Percentiles rank a stretch among this genome's conserved stretches.
Conservation (phyloP, 2,888 invertebrate species). For the Leptothorax acervorum region DNA sequence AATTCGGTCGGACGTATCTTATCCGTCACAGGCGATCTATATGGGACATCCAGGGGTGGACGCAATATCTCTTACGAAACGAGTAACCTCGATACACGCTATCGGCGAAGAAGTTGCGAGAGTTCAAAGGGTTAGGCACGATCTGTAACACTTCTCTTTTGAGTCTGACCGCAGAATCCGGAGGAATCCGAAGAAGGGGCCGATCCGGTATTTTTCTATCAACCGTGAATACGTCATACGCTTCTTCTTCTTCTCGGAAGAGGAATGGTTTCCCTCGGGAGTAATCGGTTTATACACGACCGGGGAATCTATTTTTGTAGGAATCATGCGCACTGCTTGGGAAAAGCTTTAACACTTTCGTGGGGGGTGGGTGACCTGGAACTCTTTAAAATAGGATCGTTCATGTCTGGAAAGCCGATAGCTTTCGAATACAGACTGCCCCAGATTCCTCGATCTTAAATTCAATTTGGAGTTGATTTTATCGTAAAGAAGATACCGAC, state of each 20-base stretch:
- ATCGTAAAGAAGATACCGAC: neutral
- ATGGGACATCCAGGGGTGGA: constrained; percentile 73
- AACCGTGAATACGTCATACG: constrained; percentile 13
- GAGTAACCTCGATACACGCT: constrained; percentile 75
- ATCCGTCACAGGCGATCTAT: constrained; percentile 61
- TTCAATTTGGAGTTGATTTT: neutral
- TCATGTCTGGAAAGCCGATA: constrained; percentile 32
- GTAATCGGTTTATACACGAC: constrained; percentile 42
- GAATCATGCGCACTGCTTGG: constrained; percentile 43
- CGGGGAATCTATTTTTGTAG: constrained; percentile 48
- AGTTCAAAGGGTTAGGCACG: constrained; percentile 76
- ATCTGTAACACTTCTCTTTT: constrained; percentile 59
- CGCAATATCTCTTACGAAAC: constrained; percentile 79
- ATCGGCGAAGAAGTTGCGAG: constrained; percentile 67
- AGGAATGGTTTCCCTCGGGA: constrained; percentile 37
- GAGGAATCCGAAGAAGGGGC: constrained; percentile 20
- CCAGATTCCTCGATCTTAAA: constrained; percentile 23
- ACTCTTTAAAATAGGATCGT: constrained; percentile 51
- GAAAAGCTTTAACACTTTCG: constrained; percentile 49
- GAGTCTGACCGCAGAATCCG: constrained; percentile 14
- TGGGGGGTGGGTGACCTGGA: constrained; percentile 44
- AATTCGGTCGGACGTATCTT: constrained; percentile 17
- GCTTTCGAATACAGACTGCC: neutral
- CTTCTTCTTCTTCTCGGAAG: constrained; percentile 10
- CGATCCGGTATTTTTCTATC: constrained; percentile 14